phyloP scores from a whole-genome alignment of 2,888 invertebrate genomes.

The Drosophila anomalata region DNA sequence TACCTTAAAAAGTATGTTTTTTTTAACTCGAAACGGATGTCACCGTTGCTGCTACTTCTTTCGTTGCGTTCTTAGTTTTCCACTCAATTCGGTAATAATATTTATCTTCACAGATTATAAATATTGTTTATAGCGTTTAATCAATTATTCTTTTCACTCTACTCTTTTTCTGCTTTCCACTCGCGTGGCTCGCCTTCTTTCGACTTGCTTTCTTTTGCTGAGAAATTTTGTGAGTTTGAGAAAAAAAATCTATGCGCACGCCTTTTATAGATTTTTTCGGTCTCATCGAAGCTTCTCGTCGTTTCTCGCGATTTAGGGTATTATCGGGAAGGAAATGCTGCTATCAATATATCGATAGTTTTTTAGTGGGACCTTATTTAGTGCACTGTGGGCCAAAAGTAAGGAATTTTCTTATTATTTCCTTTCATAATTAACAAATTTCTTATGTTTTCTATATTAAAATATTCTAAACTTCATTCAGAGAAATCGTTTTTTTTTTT shows the following conservation, averaged over 20 bases:
- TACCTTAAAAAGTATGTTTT: conserved; percentile 4
- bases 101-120: neutral
- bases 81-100: neutral
- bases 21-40: neutral
- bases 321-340: too few species aligned
- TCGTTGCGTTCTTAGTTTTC: neutral
- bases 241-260: conserved; percentile 16
- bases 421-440: too few species aligned
- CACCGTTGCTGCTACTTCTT: neutral
- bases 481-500: too few species aligned
- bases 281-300: conserved; percentile 69
- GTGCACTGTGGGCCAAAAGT: too few species aligned
- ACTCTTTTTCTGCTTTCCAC: neutral
- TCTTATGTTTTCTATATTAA: too few species aligned
- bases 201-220: conserved; percentile 5
- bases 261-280: conserved; percentile 58
- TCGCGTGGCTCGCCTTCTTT: conserved; percentile 11
- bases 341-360: too few species aligned
- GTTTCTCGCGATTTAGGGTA: conserved; percentile 49
- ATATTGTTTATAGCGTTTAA: conserved; percentile 1
- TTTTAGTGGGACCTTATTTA: too few species aligned
- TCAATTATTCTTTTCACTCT: conserved; percentile 17
- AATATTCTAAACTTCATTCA: too few species aligned
- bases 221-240: conserved; percentile 17
- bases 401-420: too few species aligned